Percentiles rank a stretch among this genome's conserved stretches.
phyloP scores from a whole-genome alignment of 2,888 invertebrate species.

The Lasioglossum leucozonium region DNA sequence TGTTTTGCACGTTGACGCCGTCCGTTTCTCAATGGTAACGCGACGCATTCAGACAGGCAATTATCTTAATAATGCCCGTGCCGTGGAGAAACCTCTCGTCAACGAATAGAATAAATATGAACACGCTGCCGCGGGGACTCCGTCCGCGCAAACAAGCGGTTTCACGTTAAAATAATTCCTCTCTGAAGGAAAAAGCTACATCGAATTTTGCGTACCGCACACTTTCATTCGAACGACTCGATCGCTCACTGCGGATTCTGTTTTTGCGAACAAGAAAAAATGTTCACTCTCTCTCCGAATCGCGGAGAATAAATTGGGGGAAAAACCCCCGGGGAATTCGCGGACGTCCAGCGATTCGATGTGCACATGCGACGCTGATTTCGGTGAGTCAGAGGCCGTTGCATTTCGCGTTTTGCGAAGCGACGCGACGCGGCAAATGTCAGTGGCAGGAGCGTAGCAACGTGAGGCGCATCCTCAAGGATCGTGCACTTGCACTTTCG shows the following conservation, averaged over 20 bases:
- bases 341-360: background rate
- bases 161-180: no score
- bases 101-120: background rate
- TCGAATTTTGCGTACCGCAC: no score
- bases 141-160: no score
- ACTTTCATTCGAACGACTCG: no score
- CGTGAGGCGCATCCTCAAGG: constrained; percentile 68
- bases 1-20: constrained; percentile 17
- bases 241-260: no score
- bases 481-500: constrained; percentile 73
- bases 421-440: constrained; percentile 61
- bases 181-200: no score
- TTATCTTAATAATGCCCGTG: background rate
- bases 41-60: constrained; percentile 6
- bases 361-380: background rate
- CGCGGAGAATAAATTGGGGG: background rate
- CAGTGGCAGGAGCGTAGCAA: constrained; percentile 69
- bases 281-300: no score
- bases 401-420: constrained; percentile 53
- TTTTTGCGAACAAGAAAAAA: no score
- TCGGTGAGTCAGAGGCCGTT: constrained; percentile 38
- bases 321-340: background rate
- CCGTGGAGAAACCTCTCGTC: constrained; percentile 14
- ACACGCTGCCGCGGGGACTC: background rate
- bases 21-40: constrained; percentile 31